phyloP scores from a whole-genome alignment of 2,888 invertebrate genomes.

The Malacosoma neustria region DNA sequence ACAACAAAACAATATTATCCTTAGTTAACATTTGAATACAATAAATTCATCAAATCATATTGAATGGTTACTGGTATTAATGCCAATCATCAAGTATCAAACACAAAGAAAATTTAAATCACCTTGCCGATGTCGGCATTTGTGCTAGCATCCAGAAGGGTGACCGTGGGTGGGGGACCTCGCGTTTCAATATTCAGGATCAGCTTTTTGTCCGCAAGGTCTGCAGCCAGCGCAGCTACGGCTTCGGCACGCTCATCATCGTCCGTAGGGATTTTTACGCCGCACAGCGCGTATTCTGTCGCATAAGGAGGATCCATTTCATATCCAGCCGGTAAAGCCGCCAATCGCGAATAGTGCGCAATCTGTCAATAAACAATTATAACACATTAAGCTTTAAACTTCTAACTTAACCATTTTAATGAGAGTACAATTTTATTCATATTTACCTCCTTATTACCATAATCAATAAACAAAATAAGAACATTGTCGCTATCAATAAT shows the following conservation, averaged over 20 bases:
- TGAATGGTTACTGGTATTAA: background rate
- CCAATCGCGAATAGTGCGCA: conserved; percentile 81
- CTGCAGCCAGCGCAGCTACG: conserved; percentile 76
- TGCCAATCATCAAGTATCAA: no score
- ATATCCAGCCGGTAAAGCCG: conserved; percentile 84
- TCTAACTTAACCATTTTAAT: background rate
- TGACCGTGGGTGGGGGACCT: conserved; percentile 70
- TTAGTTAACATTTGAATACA: background rate
- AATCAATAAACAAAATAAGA: conserved; percentile 93
- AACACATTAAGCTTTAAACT: background rate
- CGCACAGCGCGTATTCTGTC: conserved; percentile 89
- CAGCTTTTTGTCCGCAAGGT: conserved; percentile 82
- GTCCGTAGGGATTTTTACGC: conserved; percentile 89
- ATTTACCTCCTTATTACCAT: conserved; percentile 91
- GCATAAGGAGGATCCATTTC: conserved; percentile 86
- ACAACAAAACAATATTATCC: conserved; percentile 1
- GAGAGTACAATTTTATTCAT: background rate
- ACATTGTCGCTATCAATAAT: conserved; percentile 80
- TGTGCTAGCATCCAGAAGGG: conserved; percentile 64
- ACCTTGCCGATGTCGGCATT: conserved; percentile 71
- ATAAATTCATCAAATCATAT: background rate
- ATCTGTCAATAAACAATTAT: conserved; percentile 37
- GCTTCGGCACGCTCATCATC: conserved; percentile 89
- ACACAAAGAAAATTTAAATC: conserved; percentile 1
- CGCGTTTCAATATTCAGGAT: conserved; percentile 90